Evolutionary conservation across 2,888 invertebrate species (phyloP), one percentile per base, ranked within the genome.

Genomic region (Metacarcinus magister): DNA sequence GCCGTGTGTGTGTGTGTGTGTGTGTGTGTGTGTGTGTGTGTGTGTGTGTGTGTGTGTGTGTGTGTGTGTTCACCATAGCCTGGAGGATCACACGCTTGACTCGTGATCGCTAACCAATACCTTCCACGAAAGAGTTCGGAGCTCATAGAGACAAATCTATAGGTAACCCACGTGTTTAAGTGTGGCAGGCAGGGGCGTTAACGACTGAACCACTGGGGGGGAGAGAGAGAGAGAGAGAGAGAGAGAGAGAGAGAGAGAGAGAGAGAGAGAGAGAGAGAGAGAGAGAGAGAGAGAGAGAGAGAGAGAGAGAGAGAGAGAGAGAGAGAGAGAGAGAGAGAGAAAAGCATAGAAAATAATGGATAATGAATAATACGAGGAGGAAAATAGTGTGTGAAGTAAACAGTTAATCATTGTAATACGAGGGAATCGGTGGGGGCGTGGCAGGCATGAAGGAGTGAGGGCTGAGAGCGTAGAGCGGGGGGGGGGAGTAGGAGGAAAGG

Each of bases 261-360:
- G 90, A 90, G 90, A 90, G 90, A 90, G 90, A 90, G 90, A 90
- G 90, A 44, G 43, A 92, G 46, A 44, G 44, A 44, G 46, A 44
- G 44, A 92, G 46, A 44, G 91, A 92, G 91, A 44, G 91, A 43
- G 91, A 44, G 44, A 44, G 91, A 39, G 44, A 44, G 91, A 44
- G 39, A 43, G 91, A 91, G 43, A 43, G 91, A 39, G 13, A 19
- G 44, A 92, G 16, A 67, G 23, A 67, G 23, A 67, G 67, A 67
- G 23, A 23, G 67, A 67, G 23, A 23, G 48, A 48, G 48, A 48
- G 48, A 67, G n/a, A 5, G 5, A 7, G 23, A 67, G n/a, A 23
- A 23, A 4, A 23, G n/a, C 0, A 23, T 19, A 87, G 32, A 39
- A 39, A 39, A 0, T 39, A 39, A 39, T 39, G 39, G 39, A 39